Percentiles rank a stretch among this genome's conserved stretches.
Conservation (phyloP, 2,797 vertebrate species). For the Gallinago nigripennis region DNA sequence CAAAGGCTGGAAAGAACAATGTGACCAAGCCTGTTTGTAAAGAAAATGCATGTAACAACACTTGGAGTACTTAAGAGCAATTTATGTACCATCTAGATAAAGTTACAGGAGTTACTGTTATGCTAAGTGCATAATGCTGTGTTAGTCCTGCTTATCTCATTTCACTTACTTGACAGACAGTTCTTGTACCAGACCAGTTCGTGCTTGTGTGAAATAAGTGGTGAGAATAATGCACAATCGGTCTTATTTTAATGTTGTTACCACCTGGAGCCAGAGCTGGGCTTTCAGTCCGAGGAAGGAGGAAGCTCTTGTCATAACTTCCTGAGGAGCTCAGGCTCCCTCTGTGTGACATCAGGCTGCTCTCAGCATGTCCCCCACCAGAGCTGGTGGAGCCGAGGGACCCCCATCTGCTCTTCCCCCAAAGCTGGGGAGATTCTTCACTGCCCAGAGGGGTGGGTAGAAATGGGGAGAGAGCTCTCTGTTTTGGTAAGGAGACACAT, state of each 20-base stretch:
- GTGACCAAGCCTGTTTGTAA: slow-evolving; percentile 1
- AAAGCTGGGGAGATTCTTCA: neutral
- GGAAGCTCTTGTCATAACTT: neutral
- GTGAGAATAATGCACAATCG: neutral
- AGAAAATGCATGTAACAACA: neutral
- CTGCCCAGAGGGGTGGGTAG: neutral
- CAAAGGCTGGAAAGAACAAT: neutral
- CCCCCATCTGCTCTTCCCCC: neutral
- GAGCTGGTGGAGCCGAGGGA: neutral
- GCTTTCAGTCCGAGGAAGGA: slow-evolving; percentile 1
- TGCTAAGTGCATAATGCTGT: slow-evolving; percentile 24
- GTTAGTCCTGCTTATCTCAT: slow-evolving; percentile 40
- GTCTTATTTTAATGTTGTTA: slow-evolving; percentile 22
- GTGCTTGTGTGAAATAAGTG: neutral
- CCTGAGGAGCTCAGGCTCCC: neutral
- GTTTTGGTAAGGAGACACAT: neutral
- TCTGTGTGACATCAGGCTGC: neutral
- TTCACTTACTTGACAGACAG: slow-evolving; percentile 33
- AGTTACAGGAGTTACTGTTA: slow-evolving; percentile 11
- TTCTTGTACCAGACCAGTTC: slow-evolving; percentile 1
- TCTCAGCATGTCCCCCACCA: neutral
- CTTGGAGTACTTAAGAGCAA: slow-evolving; percentile 23
- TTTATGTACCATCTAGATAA: slow-evolving; percentile 53
- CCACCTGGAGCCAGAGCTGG: slow-evolving; percentile 37
- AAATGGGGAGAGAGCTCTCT: neutral